A percentile compares a stretch with the other conserved stretches of the same genome.
phyloP scores from a whole-genome alignment of 30 jellyfish, hydroid and myxozoan species.

The Pseudorhiza aurosa region DNA sequence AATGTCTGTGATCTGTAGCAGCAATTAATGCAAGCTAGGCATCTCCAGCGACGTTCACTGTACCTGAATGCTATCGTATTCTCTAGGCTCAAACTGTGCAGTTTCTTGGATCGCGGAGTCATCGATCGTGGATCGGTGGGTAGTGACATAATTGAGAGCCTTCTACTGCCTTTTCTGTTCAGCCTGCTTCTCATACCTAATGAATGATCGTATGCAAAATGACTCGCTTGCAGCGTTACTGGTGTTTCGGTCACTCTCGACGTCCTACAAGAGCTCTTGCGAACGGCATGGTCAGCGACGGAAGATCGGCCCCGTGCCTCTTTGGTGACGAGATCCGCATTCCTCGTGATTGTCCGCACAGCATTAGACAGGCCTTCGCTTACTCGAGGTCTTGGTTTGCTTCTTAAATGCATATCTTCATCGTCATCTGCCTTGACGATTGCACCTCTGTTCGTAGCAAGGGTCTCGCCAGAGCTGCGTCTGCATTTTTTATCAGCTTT shows the following conservation, averaged over 20 bases:
- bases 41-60: slow-evolving; percentile 37
- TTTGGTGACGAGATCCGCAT: not conserved
- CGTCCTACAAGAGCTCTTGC: not conserved
- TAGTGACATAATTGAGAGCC: slow-evolving; percentile 8
- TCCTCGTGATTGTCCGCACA: not conserved
- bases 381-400: no score
- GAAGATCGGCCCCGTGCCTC: not conserved
- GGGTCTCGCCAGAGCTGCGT: not conserved
- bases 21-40: slow-evolving; percentile 27
- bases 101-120: slow-evolving; percentile 41
- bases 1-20: slow-evolving; percentile 50
- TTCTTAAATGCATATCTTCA: not conserved
- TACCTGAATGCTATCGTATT: slow-evolving; percentile 35
- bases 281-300: not conserved
- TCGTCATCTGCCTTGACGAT: not conserved
- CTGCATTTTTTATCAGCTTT: not conserved
- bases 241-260: slow-evolving; percentile 16
- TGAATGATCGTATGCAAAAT: not conserved
- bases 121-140: slow-evolving; percentile 27
- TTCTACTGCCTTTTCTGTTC: slow-evolving; percentile 17
- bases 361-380: no score
- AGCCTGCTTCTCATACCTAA: slow-evolving; percentile 2
- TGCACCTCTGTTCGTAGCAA: not conserved
- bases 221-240: not conserved
- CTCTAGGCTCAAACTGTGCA: not conserved